Conservation (phyloP, 1,140 invertebrate genomes). For the Nasonia giraulti region DNA sequence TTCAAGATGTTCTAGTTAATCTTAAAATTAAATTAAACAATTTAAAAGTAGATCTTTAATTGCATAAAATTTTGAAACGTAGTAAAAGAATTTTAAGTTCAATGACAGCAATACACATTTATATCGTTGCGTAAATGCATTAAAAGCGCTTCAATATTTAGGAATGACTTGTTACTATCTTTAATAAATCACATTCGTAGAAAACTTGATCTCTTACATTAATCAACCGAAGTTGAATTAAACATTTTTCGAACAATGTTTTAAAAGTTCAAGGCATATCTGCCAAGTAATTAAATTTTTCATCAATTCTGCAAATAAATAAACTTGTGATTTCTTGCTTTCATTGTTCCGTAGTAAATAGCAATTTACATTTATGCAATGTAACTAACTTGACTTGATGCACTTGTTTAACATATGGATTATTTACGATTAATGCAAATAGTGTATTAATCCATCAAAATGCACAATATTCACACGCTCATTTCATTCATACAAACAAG, state of each 20-base stretch:
- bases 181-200: constrained; percentile 39
- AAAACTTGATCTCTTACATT: neutral
- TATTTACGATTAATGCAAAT: constrained; percentile 44
- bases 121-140: constrained; percentile 25
- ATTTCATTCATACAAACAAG: constrained; percentile 21
- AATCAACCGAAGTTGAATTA: constrained; percentile 18
- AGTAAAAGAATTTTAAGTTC: neutral
- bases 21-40: constrained; percentile 26
- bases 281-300: neutral
- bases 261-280: constrained; percentile 15
- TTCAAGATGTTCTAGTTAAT: neutral
- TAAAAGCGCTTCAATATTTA: constrained; percentile 19
- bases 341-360: constrained; percentile 34
- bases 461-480: constrained; percentile 23
- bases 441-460: constrained; percentile 41
- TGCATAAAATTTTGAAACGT: constrained; percentile 20
- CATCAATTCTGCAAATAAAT: neutral
- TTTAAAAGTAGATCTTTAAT: constrained; percentile 6
- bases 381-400: constrained; percentile 32
- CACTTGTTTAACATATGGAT: constrained; percentile 20
- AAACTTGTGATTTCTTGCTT: constrained; percentile 4
- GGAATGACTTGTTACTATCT: constrained; percentile 36
- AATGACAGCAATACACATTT: constrained; percentile 5
- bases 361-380: constrained; percentile 37
- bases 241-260: constrained; percentile 11